phyloP scores from a whole-genome alignment of 2,797 vertebrate species.

The Microtus obscurus region DNA sequence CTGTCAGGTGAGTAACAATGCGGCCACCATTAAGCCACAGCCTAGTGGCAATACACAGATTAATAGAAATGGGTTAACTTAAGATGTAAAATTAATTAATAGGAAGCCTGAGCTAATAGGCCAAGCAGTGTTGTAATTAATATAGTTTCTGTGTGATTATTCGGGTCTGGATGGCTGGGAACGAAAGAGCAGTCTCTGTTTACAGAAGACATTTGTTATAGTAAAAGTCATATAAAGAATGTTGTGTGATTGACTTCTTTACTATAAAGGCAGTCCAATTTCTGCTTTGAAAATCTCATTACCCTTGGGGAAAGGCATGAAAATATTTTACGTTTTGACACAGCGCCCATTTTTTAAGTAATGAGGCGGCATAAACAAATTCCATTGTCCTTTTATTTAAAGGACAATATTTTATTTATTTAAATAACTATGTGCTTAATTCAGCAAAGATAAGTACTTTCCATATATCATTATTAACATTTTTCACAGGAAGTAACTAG shows the following conservation, averaged over 20 bases:
- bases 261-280: slow-evolving; percentile 78
- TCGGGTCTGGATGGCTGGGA: too few relatives aligned
- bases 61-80: too few relatives aligned
- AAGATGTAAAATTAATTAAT: too few relatives aligned
- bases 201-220: slow-evolving; percentile 72
- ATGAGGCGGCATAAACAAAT: slow-evolving; percentile 87
- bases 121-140: too few relatives aligned
- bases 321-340: slow-evolving; percentile 85
- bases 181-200: too few relatives aligned
- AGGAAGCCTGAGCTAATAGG: too few relatives aligned
- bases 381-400: slow-evolving; percentile 82
- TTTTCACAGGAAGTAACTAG: slow-evolving; percentile 87
- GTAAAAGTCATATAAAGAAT: slow-evolving; percentile 76
- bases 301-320: slow-evolving; percentile 84
- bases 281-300: slow-evolving; percentile 85
- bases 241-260: slow-evolving; percentile 82
- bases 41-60: too few relatives aligned
- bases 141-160: too few relatives aligned
- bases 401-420: slow-evolving; percentile 31
- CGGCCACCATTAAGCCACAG: too few relatives aligned
- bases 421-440: slow-evolving; percentile 86
- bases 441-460: slow-evolving; percentile 89
- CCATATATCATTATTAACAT: slow-evolving; percentile 93
- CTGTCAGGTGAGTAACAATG: too few relatives aligned
- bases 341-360: slow-evolving; percentile 85